Base-by-base conservation (phyloP, 2,113 vertebrate genomes). In the Callipepla squamata region DNA sequence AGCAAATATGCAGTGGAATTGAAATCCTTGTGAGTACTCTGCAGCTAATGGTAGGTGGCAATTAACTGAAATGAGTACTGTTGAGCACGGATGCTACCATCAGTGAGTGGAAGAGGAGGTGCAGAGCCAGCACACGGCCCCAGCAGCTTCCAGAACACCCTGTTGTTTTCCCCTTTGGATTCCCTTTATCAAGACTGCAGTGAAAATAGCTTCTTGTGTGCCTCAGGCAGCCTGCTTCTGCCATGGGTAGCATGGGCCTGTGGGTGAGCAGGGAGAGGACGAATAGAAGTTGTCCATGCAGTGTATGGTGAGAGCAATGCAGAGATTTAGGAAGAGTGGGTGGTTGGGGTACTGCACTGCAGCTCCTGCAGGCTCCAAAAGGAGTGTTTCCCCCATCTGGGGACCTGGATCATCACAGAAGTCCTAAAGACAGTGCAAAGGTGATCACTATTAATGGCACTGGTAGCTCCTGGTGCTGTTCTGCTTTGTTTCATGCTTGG, bases 1-100 rank as follows among this genome's bases (percentile, higher is more conserved):
- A 93, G 94, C 91, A 96, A 96, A 95, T 92, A 93, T 88, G 91
- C 94, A 78, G 79, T 91, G 87, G 94, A 96, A 95, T 92, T 96
- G 94, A 96, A 94, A 91, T 87, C 65, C 93, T 63, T n/a, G 32
- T 90, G 89, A 96, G 96, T 95, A 76, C 93, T 89, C 87, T 93
- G 95, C 85, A 91, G 94, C 96, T 96, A 95, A 93, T 91, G 94
- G 93, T 73, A 89, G 95, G 86, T 68, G 78, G 96, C 94, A 96
- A 95, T 95, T 92, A 94, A 78, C 91, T 92, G 90, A 94, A 96
- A 95, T 94, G 91, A 96, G 85, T 85, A 78, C 93, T 90, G 76
- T 92, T 66, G 81, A 82, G 85, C 72, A n/a, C 67, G 93, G 91
- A 26, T 80, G 89, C 81, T 95, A 13, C 95, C 34, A 19, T 77